These are phyloP conservation scores for Heterochromis multidens DNA, from an alignment of 2,113 vertebrate species.

Conservation along the genomic window DNA sequence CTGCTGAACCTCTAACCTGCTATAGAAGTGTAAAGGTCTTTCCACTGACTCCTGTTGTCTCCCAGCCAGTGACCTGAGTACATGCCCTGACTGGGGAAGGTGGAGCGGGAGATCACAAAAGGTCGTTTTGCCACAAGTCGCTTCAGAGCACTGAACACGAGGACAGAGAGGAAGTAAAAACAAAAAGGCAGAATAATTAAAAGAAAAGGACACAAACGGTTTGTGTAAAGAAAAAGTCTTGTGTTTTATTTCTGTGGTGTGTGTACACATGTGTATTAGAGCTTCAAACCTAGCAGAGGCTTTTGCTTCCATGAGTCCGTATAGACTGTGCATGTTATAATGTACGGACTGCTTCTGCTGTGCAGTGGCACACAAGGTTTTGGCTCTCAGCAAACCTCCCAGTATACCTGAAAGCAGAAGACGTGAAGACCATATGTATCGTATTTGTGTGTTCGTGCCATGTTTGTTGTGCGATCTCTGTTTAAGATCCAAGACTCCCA, in stretches of 20 bases:
- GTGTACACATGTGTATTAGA: background rate
- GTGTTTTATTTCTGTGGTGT: background rate
- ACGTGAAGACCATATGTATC: background rate
- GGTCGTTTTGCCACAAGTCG: constrained; percentile 79
- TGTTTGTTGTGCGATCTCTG: background rate
- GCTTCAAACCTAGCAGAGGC: constrained; percentile 57
- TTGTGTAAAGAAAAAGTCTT: background rate
- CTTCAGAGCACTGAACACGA: constrained; percentile 77
- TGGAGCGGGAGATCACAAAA: constrained; percentile 86
- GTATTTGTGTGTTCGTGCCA: background rate
- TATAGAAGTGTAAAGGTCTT: constrained; percentile 83
- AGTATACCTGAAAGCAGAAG: constrained; percentile 47
- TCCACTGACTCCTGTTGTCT: constrained; percentile 87
- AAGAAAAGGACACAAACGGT: background rate
- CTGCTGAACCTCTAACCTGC: constrained; percentile 67
- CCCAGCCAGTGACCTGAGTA: constrained; percentile 91
- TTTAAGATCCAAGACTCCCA: constrained; percentile 22
- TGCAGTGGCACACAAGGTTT: constrained; percentile 63
- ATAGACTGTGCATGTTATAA: constrained; percentile 70
- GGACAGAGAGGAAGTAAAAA: background rate
- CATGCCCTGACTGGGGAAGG: constrained; percentile 86
- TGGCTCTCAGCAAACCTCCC: constrained; percentile 55
- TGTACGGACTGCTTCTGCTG: constrained; percentile 63
- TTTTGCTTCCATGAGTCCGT: constrained; percentile 70
- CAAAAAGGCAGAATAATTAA: background rate